A percentile compares a stretch with the other conserved stretches of the same genome.
Conservation (phyloP, 2,888 invertebrate genomes). For the Tuta absoluta region DNA sequence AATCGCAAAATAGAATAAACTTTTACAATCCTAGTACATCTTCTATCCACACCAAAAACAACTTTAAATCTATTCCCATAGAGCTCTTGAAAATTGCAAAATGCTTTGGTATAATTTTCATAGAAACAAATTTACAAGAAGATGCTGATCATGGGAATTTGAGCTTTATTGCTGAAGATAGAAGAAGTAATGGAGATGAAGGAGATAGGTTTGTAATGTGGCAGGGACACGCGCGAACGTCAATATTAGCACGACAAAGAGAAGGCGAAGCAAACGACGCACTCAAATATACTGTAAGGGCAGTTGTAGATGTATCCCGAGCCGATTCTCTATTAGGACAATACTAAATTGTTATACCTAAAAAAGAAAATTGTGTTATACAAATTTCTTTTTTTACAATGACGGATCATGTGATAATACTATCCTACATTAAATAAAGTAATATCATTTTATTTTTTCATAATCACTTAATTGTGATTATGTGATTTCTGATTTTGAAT, state of each 20-base stretch:
- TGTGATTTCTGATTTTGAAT: no score
- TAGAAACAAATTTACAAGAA: not conserved
- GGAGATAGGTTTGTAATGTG: conserved; percentile 24
- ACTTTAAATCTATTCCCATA: not conserved
- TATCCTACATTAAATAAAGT: no score
- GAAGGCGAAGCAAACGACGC: conserved; percentile 46
- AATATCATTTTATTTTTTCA: no score
- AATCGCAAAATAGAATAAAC: conserved; percentile 26
- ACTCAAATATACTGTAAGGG: conserved; percentile 31
- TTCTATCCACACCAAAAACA: not conserved
- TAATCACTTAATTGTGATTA: no score
- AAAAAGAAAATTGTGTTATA: no score
- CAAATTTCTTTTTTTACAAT: no score
- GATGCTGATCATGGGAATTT: not conserved
- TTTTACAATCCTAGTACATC: conserved; percentile 15
- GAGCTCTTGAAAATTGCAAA: not conserved
- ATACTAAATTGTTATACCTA: no score
- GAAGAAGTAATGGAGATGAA: conserved; percentile 1
- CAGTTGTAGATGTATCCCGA: conserved; percentile 5
- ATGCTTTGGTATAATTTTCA: conserved; percentile 5
- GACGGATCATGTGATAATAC: no score
- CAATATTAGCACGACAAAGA: conserved; percentile 51
- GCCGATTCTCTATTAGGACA: no score
- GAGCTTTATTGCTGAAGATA: not conserved
- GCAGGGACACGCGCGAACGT: conserved; percentile 43